These are phyloP conservation scores for Sebastolobus altivelis DNA, from an alignment of 2,797 vertebrate genomes.

Conservation along the genomic window DNA sequence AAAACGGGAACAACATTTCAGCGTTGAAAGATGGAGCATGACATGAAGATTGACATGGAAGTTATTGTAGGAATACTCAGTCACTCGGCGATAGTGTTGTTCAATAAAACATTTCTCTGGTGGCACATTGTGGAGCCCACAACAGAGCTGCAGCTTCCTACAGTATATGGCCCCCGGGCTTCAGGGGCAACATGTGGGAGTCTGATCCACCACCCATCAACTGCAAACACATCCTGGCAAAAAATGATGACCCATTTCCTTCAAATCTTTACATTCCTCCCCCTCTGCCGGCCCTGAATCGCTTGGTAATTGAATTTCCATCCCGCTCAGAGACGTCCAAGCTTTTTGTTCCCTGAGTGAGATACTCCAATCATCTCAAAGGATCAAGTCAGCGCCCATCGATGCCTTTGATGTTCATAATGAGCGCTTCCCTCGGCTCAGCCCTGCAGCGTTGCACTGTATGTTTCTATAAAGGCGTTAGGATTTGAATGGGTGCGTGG, in stretches of 20 bases:
- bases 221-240: conserved; percentile 55
- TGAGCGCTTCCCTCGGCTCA: conserved; percentile 68
- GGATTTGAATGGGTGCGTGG: conserved; percentile 65
- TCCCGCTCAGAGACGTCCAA: conserved; percentile 31
- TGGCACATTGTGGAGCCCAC: conserved; percentile 28
- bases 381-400: conserved; percentile 66
- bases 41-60: conserved; percentile 51
- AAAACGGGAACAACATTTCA: conserved; percentile 35
- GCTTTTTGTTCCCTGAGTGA: conserved; percentile 54
- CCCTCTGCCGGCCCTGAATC: conserved; percentile 30
- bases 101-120: conserved; percentile 34
- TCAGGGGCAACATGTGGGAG: conserved; percentile 63
- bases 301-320: conserved; percentile 53
- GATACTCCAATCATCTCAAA: conserved; percentile 64
- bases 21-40: conserved; percentile 48
- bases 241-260: conserved; percentile 67
- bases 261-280: conserved; percentile 51
- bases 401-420: conserved; percentile 75
- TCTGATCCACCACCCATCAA: conserved; percentile 55
- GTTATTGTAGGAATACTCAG: conserved; percentile 33
- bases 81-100: conserved; percentile 19
- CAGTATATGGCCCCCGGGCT: conserved; percentile 37
- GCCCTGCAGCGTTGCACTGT: conserved; percentile 58
- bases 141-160: conserved; percentile 48
- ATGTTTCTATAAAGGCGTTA: conserved; percentile 64